Base-by-base conservation (phyloP, 2,888 invertebrate genomes). In the Drosophila percnosoma region DNA sequence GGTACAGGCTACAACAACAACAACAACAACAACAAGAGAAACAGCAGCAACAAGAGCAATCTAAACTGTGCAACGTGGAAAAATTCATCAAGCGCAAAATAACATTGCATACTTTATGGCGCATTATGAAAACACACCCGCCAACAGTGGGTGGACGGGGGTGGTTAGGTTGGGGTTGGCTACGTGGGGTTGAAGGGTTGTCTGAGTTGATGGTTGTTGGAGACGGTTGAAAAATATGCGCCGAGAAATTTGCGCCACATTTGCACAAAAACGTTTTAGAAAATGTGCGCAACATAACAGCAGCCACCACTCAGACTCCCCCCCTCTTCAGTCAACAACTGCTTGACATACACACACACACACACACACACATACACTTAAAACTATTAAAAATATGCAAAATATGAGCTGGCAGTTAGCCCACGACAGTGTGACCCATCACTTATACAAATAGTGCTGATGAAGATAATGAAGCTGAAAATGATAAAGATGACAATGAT, bases 31-130 rank as follows among this genome's bases (percentile, higher is more conserved):
- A 57, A 52, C 49, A 66, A 54, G 53, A 64, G 62, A 59, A 69
- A 34, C 67, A 52, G 33, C 55, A 66, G n/a, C 33, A 64, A 74
- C 49, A 66, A 54, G 59, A 59, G 60, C 68, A 53, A 67, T 58
- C 57, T 61, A 70, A 87, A 85, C 80, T 80, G 85, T 76, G 74
- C 73, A 81, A 73, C 77, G 78, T 76, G 80, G 83, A 87, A 89
- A 87, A 89, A 89, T 87, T 87, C 85, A 87, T 87, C 87, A 89
- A 87, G 87, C 89, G 75, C 83, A 87, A 87, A 87, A 87, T 89
- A 87, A 87, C 87, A 87, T 87, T 87, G 88, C 89, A 87, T 87
- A 87, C 87, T 87, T 89, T 87, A 87, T 89, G 83, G 85, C 87
- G 85, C 85, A 89, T 87, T 87, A 87, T 89, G 87, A 85, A 87